Percentiles rank a stretch among this genome's conserved stretches.
Conservation (phyloP, 2,797 vertebrate species). For the Alectoris magna region DNA sequence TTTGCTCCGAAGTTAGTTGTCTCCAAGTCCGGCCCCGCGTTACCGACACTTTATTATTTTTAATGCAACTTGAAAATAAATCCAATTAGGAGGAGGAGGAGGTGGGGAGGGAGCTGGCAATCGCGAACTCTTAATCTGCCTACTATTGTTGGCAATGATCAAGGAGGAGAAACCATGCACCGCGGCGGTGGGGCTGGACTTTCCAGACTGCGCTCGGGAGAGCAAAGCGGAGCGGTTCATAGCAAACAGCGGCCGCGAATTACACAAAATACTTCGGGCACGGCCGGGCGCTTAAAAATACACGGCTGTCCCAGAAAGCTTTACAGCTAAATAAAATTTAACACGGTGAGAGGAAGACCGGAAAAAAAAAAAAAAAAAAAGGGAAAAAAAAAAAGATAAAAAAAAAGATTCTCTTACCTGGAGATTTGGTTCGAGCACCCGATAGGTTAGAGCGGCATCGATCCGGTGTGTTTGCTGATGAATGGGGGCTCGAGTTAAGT, state of each 20-base stretch:
- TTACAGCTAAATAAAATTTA: slow-evolving; percentile 73
- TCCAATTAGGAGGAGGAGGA: slow-evolving; percentile 66
- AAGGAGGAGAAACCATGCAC: slow-evolving; percentile 76
- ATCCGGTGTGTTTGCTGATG: slow-evolving; percentile 86
- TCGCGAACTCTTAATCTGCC: slow-evolving; percentile 80
- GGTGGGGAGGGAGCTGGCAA: slow-evolving; percentile 63
- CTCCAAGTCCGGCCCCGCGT: slow-evolving; percentile 77
- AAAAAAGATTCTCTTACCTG: slow-evolving; percentile 88
- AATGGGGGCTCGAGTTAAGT: slow-evolving; percentile 86
- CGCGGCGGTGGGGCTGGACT: slow-evolving; percentile 77
- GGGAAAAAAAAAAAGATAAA: neutral
- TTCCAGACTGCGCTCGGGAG: slow-evolving; percentile 74
- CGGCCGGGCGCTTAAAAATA: slow-evolving; percentile 48
- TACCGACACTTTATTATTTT: slow-evolving; percentile 76
- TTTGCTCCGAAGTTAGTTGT: slow-evolving; percentile 88
- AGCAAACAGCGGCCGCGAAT: slow-evolving; percentile 57
- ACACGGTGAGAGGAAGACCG: slow-evolving; percentile 61
- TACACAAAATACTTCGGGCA: slow-evolving; percentile 60
- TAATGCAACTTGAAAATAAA: slow-evolving; percentile 74
- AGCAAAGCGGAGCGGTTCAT: slow-evolving; percentile 65
- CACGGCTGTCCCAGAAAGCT: slow-evolving; percentile 43
- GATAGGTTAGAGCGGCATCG: slow-evolving; percentile 88
- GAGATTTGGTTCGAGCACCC: slow-evolving; percentile 84
- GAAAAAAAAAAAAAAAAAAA: neutral
- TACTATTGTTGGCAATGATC: slow-evolving; percentile 82